These are phyloP conservation scores for Odontomyia ornata DNA, from an alignment of 2,888 invertebrate genomes.

Conservation along the genomic window DNA sequence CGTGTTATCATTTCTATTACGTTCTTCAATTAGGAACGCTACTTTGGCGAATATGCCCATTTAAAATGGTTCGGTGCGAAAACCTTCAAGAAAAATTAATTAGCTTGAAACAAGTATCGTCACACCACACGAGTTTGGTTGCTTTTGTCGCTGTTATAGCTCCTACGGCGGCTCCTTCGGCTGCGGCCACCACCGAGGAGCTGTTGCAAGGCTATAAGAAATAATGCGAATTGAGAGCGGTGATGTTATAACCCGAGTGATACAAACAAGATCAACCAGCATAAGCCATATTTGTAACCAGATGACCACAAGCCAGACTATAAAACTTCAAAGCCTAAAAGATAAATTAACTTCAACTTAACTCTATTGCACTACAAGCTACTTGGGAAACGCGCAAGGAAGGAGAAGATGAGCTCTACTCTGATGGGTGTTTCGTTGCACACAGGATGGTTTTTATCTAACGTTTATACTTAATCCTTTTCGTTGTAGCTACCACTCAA, in stretches of 20 bases:
- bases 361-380: constrained; percentile 6
- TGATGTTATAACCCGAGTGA: constrained; percentile 3
- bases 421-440: neutral
- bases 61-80: neutral
- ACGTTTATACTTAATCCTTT: too few species aligned
- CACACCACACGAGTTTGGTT: neutral
- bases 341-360: constrained; percentile 45
- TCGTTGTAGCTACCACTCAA: neutral
- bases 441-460: neutral
- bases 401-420: constrained; percentile 17
- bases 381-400: neutral
- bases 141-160: too few species aligned
- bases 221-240: constrained; percentile 3
- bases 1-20: constrained; percentile 19
- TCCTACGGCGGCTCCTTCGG: neutral
- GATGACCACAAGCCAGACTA: constrained; percentile 35
- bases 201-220: neutral
- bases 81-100: constrained; percentile 27
- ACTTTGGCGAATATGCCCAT: neutral
- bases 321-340: constrained; percentile 31
- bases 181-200: too few species aligned
- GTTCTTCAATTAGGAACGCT: constrained; percentile 30
- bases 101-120: constrained; percentile 33
- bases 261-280: constrained; percentile 17
- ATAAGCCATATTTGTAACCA: constrained; percentile 25